Evolutionary conservation across 2,113 vertebrate species (phyloP).

Genomic region (Halichoeres trimaculatus): DNA sequence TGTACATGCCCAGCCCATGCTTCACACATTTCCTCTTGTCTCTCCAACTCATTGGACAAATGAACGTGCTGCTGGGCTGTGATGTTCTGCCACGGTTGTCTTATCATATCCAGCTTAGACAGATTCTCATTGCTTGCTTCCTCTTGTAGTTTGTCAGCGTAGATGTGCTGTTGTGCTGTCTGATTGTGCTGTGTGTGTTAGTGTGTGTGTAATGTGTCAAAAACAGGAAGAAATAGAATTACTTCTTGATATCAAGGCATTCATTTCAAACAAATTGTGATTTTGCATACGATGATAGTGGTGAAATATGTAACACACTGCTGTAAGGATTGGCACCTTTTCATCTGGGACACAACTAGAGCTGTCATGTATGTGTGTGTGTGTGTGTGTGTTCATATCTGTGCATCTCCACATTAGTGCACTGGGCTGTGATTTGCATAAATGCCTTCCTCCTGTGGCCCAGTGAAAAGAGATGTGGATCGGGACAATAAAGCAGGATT

Average conservation of each 20-base stretch:
- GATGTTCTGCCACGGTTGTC: constrained; percentile 50
- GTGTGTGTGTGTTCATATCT: constrained; percentile 18
- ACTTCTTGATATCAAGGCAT: constrained; percentile 16
- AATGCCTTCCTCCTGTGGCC: constrained; percentile 49
- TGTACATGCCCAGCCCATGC: constrained; percentile 6
- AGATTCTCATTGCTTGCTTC: constrained; percentile 44
- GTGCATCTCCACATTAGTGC: constrained; percentile 17
- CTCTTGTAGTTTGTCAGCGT: constrained; percentile 35
- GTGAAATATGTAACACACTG: constrained; percentile 23
- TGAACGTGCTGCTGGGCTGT: constrained; percentile 17
- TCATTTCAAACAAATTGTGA: constrained; percentile 45
- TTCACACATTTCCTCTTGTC: constrained; percentile 3
- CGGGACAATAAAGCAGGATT: constrained; percentile 66
- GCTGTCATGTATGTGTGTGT: neutral
- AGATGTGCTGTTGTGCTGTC: neutral
- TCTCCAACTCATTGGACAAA: constrained; percentile 49
- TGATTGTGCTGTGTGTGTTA: neutral
- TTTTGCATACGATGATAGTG: constrained; percentile 24
- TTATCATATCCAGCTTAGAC: constrained; percentile 36
- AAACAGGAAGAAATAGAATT: constrained; percentile 17
- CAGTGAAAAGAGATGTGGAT: constrained; percentile 51
- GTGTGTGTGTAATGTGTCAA: neutral
- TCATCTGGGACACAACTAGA: constrained; percentile 35
- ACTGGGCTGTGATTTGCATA: constrained; percentile 58
- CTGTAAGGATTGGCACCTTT: constrained; percentile 44